These are phyloP conservation scores for Oreocharis arfaki DNA, from an alignment of 2,113 vertebrate species.

Conservation along the genomic window DNA sequence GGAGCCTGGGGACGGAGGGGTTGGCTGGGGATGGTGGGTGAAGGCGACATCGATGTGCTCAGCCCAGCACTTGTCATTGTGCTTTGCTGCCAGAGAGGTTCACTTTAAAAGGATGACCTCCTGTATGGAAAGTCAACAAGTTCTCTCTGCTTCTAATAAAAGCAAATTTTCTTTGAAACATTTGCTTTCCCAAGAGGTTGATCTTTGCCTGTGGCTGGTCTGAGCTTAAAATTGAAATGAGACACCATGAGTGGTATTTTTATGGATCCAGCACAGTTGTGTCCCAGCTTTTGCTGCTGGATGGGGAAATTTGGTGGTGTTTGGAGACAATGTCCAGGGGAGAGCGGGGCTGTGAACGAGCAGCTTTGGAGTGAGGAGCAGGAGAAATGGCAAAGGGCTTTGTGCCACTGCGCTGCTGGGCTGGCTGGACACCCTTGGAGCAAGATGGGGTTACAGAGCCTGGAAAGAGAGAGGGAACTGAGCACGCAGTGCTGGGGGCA, in stretches of 20 bases:
- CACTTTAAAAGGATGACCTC: rapidly evolving
- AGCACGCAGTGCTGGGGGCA: background rate
- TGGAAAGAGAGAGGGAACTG: background rate
- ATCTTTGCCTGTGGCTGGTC: background rate
- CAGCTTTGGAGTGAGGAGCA: background rate
- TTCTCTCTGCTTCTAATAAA: background rate
- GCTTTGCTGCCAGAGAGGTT: background rate
- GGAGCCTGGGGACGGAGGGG: background rate
- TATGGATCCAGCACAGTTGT: background rate
- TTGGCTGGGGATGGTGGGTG: rapidly evolving
- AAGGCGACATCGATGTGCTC: rapidly evolving
- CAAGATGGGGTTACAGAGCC: background rate
- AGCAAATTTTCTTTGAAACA: background rate
- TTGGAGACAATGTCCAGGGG: background rate
- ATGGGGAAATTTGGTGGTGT: background rate
- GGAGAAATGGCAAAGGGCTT: background rate
- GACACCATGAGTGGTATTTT: rapidly evolving
- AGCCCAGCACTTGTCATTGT: rapidly evolving
- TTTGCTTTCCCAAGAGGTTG: background rate
- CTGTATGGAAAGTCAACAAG: background rate
- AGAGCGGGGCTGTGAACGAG: background rate
- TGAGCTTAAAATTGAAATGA: background rate
- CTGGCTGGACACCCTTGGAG: background rate
- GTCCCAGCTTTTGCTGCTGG: background rate
- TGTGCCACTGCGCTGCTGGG: background rate